Percentiles rank a stretch among this genome's conserved stretches.
Conservation (phyloP, 2,797 vertebrate species). For the Takifugu ocellatus region DNA sequence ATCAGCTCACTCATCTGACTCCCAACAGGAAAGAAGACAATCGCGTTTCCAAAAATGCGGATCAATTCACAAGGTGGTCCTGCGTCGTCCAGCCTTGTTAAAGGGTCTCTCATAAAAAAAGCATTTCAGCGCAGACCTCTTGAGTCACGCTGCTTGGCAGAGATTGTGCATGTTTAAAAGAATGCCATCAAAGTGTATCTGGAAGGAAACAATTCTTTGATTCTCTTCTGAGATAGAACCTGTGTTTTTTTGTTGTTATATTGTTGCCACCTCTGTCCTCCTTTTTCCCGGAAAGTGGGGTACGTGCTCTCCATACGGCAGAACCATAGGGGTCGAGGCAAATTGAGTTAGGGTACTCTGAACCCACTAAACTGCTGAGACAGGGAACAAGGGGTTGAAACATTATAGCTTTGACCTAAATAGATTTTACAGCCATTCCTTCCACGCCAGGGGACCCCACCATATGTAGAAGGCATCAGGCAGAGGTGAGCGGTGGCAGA, state of each 20-base stretch:
- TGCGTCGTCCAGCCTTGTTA: slow-evolving; percentile 5
- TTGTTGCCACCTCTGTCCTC: background rate
- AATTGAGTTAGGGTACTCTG: slow-evolving; percentile 41
- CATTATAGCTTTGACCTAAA: slow-evolving; percentile 68
- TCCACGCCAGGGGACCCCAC: slow-evolving; percentile 42
- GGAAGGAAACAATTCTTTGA: slow-evolving; percentile 22
- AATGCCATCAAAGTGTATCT: slow-evolving; percentile 25
- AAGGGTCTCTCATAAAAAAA: slow-evolving; percentile 6
- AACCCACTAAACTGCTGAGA: slow-evolving; percentile 53
- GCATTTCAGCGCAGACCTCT: slow-evolving; percentile 9
- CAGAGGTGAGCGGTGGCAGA: slow-evolving; percentile 51
- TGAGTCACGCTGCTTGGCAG: slow-evolving; percentile 4
- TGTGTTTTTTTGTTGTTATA: background rate
- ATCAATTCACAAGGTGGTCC: background rate
- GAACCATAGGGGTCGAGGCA: slow-evolving; percentile 29
- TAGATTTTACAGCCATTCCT: slow-evolving; percentile 69
- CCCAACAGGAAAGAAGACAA: background rate
- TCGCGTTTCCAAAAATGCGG: background rate
- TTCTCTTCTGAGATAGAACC: background rate
- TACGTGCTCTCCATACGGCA: background rate
- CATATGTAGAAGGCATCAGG: slow-evolving; percentile 63
- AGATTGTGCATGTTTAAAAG: slow-evolving; percentile 4
- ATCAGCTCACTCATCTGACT: background rate
- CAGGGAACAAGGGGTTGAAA: slow-evolving; percentile 58
- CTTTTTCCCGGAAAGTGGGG: no score